A percentile compares a stretch with the other conserved stretches of the same genome.
These are phyloP conservation scores for Siderastrea siderea DNA, from an alignment of 92 coral and sea anemone species.

Conservation along the genomic window DNA sequence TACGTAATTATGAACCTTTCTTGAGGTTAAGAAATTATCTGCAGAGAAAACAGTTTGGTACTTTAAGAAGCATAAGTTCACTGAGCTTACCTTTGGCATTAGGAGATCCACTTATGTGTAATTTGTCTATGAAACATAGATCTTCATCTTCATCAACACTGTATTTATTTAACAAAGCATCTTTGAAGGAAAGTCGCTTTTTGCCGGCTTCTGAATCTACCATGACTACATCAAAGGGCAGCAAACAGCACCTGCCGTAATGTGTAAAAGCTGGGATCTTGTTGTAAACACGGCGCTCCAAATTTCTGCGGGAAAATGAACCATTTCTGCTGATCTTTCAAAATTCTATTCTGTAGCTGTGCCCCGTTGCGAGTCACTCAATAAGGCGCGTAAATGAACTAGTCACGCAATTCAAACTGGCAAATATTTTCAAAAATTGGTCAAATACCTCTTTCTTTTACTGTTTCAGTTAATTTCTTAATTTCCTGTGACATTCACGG, in stretches of 20 bases:
- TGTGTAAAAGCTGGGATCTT: background rate
- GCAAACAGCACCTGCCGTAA: background rate
- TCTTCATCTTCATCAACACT: conserved; percentile 54
- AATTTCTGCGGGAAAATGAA: conserved; percentile 20
- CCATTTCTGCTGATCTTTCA: conserved; percentile 47
- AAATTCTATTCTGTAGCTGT: background rate
- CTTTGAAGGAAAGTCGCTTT: conserved; percentile 67
- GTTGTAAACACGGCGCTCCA: background rate
- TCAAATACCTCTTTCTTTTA: background rate
- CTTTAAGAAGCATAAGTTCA: background rate
- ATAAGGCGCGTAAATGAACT: background rate
- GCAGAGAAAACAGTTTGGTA: background rate
- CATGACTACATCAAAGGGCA: conserved; percentile 21
- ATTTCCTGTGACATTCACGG: background rate
- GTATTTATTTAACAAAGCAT: conserved; percentile 83
- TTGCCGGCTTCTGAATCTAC: conserved; percentile 27
- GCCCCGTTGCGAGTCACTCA: conserved; percentile 29
- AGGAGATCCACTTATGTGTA: conserved; percentile 78
- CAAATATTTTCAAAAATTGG: no score
- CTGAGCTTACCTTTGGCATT: conserved; percentile 58
- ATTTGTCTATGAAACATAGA: conserved; percentile 52
- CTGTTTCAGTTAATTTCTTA: no score
- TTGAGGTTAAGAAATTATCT: no score
- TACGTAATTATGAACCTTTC: no score
- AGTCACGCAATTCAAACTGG: conserved; percentile 18